phyloP scores from a whole-genome alignment of 2,888 invertebrate genomes.

The Melieria omissa region DNA sequence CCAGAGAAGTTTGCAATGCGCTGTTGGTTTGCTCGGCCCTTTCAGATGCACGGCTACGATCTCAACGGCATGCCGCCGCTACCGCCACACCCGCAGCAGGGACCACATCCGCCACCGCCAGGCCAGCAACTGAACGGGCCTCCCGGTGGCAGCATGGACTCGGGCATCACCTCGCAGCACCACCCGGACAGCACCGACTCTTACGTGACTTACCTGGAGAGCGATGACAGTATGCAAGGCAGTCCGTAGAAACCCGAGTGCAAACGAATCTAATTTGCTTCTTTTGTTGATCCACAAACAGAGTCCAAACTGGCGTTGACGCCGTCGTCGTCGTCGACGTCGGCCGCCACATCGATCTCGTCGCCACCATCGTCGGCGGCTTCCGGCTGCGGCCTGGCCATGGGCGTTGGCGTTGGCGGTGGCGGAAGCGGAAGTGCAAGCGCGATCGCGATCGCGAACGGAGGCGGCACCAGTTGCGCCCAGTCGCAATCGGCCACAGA shows the following conservation, averaged over 20 bases:
- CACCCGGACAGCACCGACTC: slow-evolving; percentile 86
- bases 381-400: slow-evolving; percentile 40
- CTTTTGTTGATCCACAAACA: slow-evolving; percentile 64
- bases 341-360: slow-evolving; percentile 40
- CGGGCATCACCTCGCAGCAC: slow-evolving; percentile 70
- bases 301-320: slow-evolving; percentile 65
- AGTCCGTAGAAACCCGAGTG: slow-evolving; percentile 72
- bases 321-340: slow-evolving; percentile 57
- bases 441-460: slow-evolving; percentile 18
- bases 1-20: background rate
- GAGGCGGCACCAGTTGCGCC: slow-evolving; percentile 23
- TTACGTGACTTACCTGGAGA: slow-evolving; percentile 92
- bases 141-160: slow-evolving; percentile 67
- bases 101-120: slow-evolving; percentile 69
- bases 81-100: slow-evolving; percentile 65
- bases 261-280: slow-evolving; percentile 67
- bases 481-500: slow-evolving; percentile 61
- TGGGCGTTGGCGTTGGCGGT: slow-evolving; percentile 32
- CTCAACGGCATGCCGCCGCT: slow-evolving; percentile 71
- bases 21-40: background rate
- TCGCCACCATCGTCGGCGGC: slow-evolving; percentile 46
- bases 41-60: slow-evolving; percentile 92
- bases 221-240: slow-evolving; percentile 82
- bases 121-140: slow-evolving; percentile 70
- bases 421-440: slow-evolving; percentile 8